Base-by-base conservation (phyloP, 2,797 vertebrate species). In the Sparidentex hasta region DNA sequence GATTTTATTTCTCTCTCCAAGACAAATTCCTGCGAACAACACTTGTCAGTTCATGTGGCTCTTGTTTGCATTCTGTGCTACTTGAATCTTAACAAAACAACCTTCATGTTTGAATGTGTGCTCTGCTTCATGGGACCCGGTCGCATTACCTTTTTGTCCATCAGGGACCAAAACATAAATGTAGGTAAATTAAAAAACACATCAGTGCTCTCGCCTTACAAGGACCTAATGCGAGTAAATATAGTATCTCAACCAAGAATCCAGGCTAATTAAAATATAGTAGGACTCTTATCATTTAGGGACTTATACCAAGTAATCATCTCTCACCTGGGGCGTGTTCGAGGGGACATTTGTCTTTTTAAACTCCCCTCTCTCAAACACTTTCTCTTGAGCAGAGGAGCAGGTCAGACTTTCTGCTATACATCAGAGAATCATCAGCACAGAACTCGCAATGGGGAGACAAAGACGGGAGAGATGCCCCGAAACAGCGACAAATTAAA, bases 211-310 rank as follows among this genome's bases (percentile, higher is more conserved):
- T 77, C 44, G 47, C 74, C 72, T 44, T 62, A 80, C 33, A 48
- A 69, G 67, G 74, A 59, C 64, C 77, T 58, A 51, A 81, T 51
- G 75, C 18, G 21, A 82, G 86, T 90, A 86, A 87, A 89, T 89
- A 86, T 87, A 89, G 84, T 38, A 62, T 65, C 74, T 62, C 75
- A 63, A 78, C 71, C 70, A 81, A 65, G 87, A 88, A 88, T 85
- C 71, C 76, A 84, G 85, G 85, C 82, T 87, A 82, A 90, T 90
- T 90, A 84, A 87, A 86, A 85, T 76, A 77, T 66, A 79, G 38
- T 58, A 66, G 81, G 74, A n/a, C 79, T 81, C 63, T 67, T 59
- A 70, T 65, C 80, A 82, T 83, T 76, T 66, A 62, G 82, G 84
- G 82, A 85, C 74, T 58, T 54, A 41, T 16, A 63, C 71, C 59